Conservation (phyloP, 2,113 vertebrate species). For the Bubo bubo region DNA sequence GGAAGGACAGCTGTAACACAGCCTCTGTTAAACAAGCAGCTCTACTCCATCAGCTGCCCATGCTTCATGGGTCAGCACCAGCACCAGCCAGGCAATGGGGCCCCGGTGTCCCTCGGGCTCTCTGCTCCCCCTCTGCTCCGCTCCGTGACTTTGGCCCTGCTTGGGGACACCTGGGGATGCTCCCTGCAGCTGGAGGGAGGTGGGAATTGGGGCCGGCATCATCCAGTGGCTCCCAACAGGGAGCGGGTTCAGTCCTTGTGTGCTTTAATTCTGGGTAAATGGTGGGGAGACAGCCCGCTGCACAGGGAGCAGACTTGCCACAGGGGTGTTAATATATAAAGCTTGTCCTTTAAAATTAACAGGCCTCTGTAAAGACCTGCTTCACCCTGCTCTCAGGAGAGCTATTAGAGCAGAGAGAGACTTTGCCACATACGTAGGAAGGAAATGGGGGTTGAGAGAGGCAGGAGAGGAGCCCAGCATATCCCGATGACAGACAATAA, state of each 20-base stretch:
- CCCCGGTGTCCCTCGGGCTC: slow-evolving; percentile 46
- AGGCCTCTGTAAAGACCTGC: slow-evolving; percentile 69
- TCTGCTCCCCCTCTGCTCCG: slow-evolving; percentile 70
- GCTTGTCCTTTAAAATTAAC: slow-evolving; percentile 75
- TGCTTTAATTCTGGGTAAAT: not conserved
- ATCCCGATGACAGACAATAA: slow-evolving; percentile 51
- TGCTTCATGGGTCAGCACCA: rapidly evolving
- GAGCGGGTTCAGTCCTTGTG: not conserved
- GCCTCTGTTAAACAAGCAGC: not conserved
- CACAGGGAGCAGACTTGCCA: not conserved
- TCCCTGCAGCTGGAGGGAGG: not conserved
- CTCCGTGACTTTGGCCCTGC: not conserved
- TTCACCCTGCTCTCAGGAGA: slow-evolving; percentile 70
- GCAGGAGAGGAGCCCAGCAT: not conserved
- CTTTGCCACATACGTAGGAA: not conserved
- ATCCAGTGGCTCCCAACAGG: rapidly evolving
- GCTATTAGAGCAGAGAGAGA: slow-evolving; percentile 71
- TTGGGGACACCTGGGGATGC: not conserved
- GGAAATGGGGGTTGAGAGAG: not conserved
- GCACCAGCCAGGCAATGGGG: slow-evolving; percentile 37
- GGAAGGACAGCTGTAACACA: not conserved
- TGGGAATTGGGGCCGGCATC: not conserved
- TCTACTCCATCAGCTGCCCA: rapidly evolving
- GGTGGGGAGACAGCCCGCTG: not conserved
- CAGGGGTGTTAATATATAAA: slow-evolving; percentile 20